These are phyloP conservation scores for Aplocera efformata DNA, from an alignment of 2,888 invertebrate species.

Conservation along the genomic window DNA sequence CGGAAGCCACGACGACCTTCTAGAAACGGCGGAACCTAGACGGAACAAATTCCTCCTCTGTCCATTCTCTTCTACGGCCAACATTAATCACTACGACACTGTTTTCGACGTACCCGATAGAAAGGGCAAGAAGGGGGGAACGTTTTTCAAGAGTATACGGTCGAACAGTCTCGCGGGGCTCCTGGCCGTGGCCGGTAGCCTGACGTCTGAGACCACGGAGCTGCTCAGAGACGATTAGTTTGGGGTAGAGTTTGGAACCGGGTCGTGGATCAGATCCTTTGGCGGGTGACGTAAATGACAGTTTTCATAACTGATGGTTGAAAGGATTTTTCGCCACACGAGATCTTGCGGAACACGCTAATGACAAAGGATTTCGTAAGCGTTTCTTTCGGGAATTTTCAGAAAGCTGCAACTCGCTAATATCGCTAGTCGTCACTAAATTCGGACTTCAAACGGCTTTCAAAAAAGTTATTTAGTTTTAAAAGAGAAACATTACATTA, in stretches of 20 bases:
- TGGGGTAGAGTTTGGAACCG: slow-evolving; percentile 4
- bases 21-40: slow-evolving; percentile 48
- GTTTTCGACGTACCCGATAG: slow-evolving; percentile 64
- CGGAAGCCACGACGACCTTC: slow-evolving; percentile 64
- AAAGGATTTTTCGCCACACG: too few relatives aligned
- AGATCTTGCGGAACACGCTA: too few relatives aligned
- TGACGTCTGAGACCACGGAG: slow-evolving; percentile 57
- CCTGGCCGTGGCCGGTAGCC: slow-evolving; percentile 45
- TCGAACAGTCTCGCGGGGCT: slow-evolving; percentile 61
- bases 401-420: too few relatives aligned
- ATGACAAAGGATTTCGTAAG: too few relatives aligned
- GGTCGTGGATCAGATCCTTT: too few relatives aligned
- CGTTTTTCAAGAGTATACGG: slow-evolving; percentile 55
- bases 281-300: too few relatives aligned
- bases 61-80: slow-evolving; percentile 74
- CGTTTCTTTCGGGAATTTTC: too few relatives aligned
- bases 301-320: too few relatives aligned
- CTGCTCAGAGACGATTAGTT: slow-evolving; percentile 56
- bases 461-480: too few relatives aligned
- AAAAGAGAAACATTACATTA: too few relatives aligned
- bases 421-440: too few relatives aligned
- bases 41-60: slow-evolving; percentile 65
- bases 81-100: slow-evolving; percentile 80
- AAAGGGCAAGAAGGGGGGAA: slow-evolving; percentile 42
- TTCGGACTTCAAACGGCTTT: too few relatives aligned